Conservation (phyloP, 2,113 vertebrate genomes). For the Aix galericulata region DNA sequence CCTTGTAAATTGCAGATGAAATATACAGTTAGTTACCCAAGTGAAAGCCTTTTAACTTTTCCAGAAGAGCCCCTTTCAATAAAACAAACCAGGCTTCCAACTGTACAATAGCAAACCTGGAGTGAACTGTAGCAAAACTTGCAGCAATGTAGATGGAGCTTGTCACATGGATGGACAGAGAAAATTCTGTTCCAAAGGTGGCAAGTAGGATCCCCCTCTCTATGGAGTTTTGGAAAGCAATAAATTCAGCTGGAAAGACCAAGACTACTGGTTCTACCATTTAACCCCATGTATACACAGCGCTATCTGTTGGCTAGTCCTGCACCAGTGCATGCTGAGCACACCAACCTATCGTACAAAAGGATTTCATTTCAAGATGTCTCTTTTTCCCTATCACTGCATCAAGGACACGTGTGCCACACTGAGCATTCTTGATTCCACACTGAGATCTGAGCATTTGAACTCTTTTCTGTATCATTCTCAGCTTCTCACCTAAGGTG, state of each 20-base stretch:
- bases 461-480: not conserved
- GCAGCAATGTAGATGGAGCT: not conserved
- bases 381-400: not conserved
- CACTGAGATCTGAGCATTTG: fast-evolving
- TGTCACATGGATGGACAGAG: fast-evolving
- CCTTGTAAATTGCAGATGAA: not conserved
- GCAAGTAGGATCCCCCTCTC: not conserved
- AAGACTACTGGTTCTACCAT: not conserved
- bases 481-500: too few species aligned
- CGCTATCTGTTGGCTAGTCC: not conserved
- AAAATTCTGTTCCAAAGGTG: not conserved
- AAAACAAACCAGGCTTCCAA: not conserved
- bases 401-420: not conserved
- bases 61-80: not conserved
- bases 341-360: too few species aligned
- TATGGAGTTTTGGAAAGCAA: not conserved
- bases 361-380: not conserved
- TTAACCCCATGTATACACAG: fast-evolving
- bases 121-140: not conserved
- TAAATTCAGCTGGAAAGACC: not conserved
- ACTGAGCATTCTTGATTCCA: fast-evolving
- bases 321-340: not conserved
- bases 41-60: not conserved
- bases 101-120: not conserved
- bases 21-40: not conserved